phyloP scores from a whole-genome alignment of 2,797 vertebrate genomes.

The Pitangus sulphuratus region DNA sequence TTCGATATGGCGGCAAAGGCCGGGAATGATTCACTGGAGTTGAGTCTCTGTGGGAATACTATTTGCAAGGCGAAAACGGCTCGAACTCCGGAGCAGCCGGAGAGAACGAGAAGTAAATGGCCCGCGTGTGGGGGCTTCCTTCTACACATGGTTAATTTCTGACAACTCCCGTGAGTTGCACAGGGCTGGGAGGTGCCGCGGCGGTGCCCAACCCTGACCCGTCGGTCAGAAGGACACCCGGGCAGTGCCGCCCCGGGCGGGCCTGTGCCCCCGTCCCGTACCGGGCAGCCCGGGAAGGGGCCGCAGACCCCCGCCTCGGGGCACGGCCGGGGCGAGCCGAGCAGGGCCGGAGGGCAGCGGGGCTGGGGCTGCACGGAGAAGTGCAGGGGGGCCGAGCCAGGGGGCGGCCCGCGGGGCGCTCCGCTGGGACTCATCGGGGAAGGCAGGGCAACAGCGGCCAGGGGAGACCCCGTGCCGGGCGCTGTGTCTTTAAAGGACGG shows the following conservation, averaged over 20 bases:
- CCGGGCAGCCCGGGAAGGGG: neutral
- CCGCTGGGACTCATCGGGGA: fast-evolving
- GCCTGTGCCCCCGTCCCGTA: neutral
- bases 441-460: neutral
- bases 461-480: fast-evolving
- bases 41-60: neutral
- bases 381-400: neutral
- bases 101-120: fast-evolving
- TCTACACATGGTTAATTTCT: fast-evolving
- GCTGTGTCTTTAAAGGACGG: slow-evolving; percentile 27
- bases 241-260: neutral
- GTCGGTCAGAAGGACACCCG: neutral
- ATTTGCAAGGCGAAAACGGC: neutral
- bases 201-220: neutral
- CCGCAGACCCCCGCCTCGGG: too few species aligned
- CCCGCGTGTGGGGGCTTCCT: fast-evolving
- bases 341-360: neutral
- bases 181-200: fast-evolving
- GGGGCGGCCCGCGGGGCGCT: too few species aligned
- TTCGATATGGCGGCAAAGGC: neutral
- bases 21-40: fast-evolving
- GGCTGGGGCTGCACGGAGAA: neutral
- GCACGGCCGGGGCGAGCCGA: neutral
- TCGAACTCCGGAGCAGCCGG: fast-evolving
- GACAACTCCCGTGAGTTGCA: fast-evolving